These are phyloP conservation scores for Drosophila willistoni DNA, from an alignment of 1,140 invertebrate species.

Conservation along the genomic window DNA sequence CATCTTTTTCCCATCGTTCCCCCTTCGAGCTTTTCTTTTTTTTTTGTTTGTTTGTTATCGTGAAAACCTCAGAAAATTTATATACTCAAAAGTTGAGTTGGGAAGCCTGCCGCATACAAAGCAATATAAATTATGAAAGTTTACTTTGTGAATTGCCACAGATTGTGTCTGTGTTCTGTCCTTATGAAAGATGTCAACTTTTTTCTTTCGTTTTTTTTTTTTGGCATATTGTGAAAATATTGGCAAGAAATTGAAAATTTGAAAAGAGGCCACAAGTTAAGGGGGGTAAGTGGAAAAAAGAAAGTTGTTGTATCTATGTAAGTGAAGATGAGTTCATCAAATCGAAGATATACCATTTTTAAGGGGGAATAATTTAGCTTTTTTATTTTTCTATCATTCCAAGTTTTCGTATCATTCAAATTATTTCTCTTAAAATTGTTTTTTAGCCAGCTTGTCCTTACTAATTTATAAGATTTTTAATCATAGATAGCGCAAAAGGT, in stretches of 20 bases:
- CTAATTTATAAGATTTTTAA: too few species aligned
- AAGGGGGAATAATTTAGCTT: neutral
- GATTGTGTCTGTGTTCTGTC: constrained; percentile 51
- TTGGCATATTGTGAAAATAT: constrained; percentile 43
- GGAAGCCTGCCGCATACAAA: constrained; percentile 17
- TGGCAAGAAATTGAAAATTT: constrained; percentile 20
- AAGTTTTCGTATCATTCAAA: too few species aligned
- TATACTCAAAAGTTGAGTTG: constrained; percentile 52
- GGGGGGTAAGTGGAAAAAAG: neutral
- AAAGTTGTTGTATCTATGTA: neutral
- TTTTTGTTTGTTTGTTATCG: constrained; percentile 24
- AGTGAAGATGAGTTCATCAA: constrained; percentile 2
- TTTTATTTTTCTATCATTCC: neutral
- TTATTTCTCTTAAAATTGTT: too few species aligned
- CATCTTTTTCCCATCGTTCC: neutral
- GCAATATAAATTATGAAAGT: constrained; percentile 79
- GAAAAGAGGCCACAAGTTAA: constrained; percentile 7
- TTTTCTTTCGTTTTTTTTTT: constrained; percentile 47
- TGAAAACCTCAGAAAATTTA: constrained; percentile 47
- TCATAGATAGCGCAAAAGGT: too few species aligned
- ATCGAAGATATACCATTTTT: neutral
- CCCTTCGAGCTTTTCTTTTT: neutral
- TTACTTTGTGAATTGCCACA: constrained; percentile 68
- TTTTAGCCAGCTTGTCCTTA: too few species aligned
- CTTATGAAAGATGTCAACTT: constrained; percentile 55